Percentiles rank a stretch among this genome's conserved stretches.
Conservation (phyloP, 2,888 invertebrate genomes). For the Hemaris fuciformis region DNA sequence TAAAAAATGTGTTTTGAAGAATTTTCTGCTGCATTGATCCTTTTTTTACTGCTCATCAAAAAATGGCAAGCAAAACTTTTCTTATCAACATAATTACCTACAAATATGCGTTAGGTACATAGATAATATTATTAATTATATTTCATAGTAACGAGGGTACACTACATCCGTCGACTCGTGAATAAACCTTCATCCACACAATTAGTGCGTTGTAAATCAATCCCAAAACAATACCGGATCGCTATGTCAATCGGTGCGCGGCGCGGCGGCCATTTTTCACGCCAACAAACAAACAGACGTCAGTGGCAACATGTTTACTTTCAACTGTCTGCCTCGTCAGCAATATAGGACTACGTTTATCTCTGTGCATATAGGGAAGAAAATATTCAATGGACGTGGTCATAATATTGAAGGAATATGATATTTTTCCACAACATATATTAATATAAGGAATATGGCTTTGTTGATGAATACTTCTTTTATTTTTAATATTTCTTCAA, state of each 20-base stretch:
- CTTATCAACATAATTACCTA: too few species aligned
- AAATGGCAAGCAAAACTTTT: too few species aligned
- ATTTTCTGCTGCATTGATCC: too few species aligned
- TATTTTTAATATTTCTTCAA: too few species aligned
- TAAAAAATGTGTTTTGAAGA: too few species aligned
- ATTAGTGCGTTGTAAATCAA: constrained; percentile 58
- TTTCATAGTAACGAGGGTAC: too few species aligned
- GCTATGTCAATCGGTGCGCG: constrained; percentile 68
- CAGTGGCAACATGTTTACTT: constrained; percentile 69
- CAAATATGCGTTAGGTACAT: too few species aligned
- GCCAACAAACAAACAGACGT: constrained; percentile 65
- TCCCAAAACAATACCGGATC: constrained; percentile 54
- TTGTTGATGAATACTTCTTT: too few species aligned
- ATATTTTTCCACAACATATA: neutral
- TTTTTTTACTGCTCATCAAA: too few species aligned
- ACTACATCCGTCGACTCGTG: too few species aligned
- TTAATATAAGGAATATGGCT: neutral
- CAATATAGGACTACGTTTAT: constrained; percentile 7
- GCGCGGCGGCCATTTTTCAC: constrained; percentile 59
- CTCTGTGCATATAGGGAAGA: constrained; percentile 7
- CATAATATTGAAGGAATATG: neutral
- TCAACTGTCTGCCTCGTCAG: constrained; percentile 32
- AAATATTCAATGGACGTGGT: neutral
- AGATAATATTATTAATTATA: too few species aligned
- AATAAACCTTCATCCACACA: constrained; percentile 24